These are phyloP conservation scores for Oncorhynchus gorbuscha DNA, from an alignment of 2,113 vertebrate genomes.

Conservation along the genomic window DNA sequence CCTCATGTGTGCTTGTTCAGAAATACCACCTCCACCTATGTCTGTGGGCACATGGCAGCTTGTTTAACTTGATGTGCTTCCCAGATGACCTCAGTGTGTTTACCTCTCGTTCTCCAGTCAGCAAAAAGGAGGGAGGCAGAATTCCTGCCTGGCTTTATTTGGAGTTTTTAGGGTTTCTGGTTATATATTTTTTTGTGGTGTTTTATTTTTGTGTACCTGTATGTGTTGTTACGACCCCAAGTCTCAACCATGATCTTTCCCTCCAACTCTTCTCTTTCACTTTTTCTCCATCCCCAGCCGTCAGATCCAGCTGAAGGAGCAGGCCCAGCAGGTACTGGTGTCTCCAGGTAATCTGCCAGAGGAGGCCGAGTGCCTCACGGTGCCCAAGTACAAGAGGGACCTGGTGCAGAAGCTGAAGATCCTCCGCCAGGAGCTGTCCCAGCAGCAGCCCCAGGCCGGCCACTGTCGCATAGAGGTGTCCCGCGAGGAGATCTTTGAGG, in stretches of 20 bases:
- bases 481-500: slow-evolving; percentile 99
- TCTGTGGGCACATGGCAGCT: slow-evolving; percentile 31
- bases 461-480: slow-evolving; percentile 98
- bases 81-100: slow-evolving; percentile 59
- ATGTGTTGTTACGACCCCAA: slow-evolving; percentile 1
- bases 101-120: slow-evolving; percentile 38
- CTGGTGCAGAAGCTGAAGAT: slow-evolving; percentile 98
- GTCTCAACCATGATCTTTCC: neutral
- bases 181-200: slow-evolving; percentile 4
- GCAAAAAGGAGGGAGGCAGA: slow-evolving; percentile 30
- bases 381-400: slow-evolving; percentile 94
- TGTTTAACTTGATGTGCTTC: slow-evolving; percentile 47
- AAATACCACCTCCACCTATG: neutral
- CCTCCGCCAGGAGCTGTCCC: slow-evolving; percentile 92
- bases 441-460: slow-evolving; percentile 97
- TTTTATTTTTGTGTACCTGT: slow-evolving; percentile 20
- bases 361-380: slow-evolving; percentile 92
- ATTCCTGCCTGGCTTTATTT: slow-evolving; percentile 5
- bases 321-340: slow-evolving; percentile 81
- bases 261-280: neutral
- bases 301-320: slow-evolving; percentile 90
- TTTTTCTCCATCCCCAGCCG: slow-evolving; percentile 68
- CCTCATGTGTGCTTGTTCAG: slow-evolving; percentile 5
- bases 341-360: slow-evolving; percentile 86
- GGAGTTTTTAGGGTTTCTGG: slow-evolving; percentile 20